Base-by-base conservation (phyloP, 2,888 invertebrate species). In the Phaonia tiefii region DNA sequence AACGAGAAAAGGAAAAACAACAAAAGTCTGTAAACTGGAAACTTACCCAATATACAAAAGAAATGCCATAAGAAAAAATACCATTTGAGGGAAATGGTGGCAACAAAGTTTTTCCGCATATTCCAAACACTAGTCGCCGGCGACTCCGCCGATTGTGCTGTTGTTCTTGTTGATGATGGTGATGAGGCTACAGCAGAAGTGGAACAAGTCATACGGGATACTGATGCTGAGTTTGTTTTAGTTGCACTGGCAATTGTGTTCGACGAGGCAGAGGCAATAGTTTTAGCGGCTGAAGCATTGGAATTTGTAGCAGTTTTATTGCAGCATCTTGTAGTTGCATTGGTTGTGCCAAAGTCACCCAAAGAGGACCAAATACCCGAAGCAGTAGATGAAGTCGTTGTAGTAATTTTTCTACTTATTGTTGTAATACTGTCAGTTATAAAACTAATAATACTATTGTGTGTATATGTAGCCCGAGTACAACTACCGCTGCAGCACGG, bases 21-120 rank as follows among this genome's bases (percentile, higher is more conserved):
- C 26, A 54, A 58, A 31, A 11, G 51, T 56, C 46, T n/a, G n/a
- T n/a, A n/a, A 17, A 2, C 11, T 17, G 8, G 13, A 71, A 74
- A 82, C 82, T 82, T 79, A 82, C 82, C 76, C 73, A 82, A 63
- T 71, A 79, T 73, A 15, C 75, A 79, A 25, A 76, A 69, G 37
- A 79, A 67, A 22, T 74, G 71, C 76, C 82, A 82, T 60, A 75
- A 70, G 66, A 76, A 74, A 70, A 71, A 75, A 72, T 75, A 67
- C 54, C 46, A 75, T 78, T 78, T 74, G 31, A 78, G 31, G 37
- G 75, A 66, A 70, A 65, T 49, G 46, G 67, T 51, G 42, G 63
- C 42, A 71, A 67, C 60, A 81, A 67, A 72, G 31, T 69, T 73
- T 26, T n/a, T 15, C 63, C 17, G 56, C 4, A 22, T 69, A 31